A percentile compares a stretch with the other conserved stretches of the same genome.
phyloP scores from a whole-genome alignment of 2,113 vertebrate genomes.

The Seriola aureovittata region DNA sequence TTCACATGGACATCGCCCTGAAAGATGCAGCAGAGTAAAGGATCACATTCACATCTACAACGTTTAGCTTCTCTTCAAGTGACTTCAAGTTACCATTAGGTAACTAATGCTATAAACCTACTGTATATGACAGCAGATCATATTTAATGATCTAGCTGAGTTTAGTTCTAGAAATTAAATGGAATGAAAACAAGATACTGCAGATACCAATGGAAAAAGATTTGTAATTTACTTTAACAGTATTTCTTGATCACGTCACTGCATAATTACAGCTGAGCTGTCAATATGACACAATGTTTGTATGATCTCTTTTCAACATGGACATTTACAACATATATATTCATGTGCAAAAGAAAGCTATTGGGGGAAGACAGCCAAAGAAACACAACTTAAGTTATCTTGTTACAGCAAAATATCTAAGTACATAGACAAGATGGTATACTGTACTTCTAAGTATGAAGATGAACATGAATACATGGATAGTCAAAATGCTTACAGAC shows the following conservation, averaged over 20 bases:
- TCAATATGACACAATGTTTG: neutral
- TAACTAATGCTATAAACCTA: neutral
- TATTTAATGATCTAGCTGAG: neutral
- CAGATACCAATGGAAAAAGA: neutral
- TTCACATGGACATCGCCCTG: neutral
- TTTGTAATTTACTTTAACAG: neutral
- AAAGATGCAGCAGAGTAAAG: constrained; percentile 20
- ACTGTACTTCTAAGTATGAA: neutral
- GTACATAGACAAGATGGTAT: neutral
- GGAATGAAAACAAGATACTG: neutral
- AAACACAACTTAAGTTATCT: neutral
- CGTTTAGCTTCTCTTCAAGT: neutral
- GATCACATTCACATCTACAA: constrained; percentile 30
- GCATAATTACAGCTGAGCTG: neutral
- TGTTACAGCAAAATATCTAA: neutral
- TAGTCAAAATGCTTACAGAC: neutral
- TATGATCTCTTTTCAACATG: neutral
- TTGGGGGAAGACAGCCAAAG: neutral
- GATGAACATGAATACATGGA: neutral
- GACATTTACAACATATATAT: neutral
- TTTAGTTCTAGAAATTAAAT: neutral
- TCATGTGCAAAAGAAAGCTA: neutral
- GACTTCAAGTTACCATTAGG: neutral
- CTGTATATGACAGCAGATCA: neutral
- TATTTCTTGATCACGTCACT: neutral